Evolutionary conservation across 2,888 invertebrate genomes (phyloP).

Genomic region (Synergus japonicus): DNA sequence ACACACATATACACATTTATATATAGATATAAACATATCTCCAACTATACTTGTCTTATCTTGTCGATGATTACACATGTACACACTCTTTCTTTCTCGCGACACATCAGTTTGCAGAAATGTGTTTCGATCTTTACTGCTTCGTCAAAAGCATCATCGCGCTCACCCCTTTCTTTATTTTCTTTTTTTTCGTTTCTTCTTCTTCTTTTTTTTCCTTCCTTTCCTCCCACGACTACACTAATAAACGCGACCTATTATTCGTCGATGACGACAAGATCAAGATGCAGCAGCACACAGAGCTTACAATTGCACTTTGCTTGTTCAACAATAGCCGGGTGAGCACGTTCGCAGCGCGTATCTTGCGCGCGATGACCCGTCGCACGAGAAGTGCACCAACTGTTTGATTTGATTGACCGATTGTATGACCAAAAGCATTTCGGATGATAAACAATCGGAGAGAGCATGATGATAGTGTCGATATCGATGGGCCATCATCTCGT

Average conservation of each 20-base stretch:
- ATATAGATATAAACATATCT: neutral
- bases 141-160: neutral
- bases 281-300: neutral
- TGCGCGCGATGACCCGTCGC: conserved; percentile 5
- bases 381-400: conserved; percentile 7
- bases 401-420: conserved; percentile 5
- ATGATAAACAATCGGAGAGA: neutral
- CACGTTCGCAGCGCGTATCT: neutral
- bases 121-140: neutral
- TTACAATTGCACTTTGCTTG: neutral
- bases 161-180: neutral
- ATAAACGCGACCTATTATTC: too few relatives aligned
- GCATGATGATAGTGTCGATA: neutral
- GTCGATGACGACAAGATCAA: neutral
- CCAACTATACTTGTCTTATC: neutral
- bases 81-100: neutral
- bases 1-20: neutral
- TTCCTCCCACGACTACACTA: neutral
- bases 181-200: too few relatives aligned
- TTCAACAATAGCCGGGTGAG: neutral
- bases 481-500: neutral
- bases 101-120: neutral
- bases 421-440: neutral
- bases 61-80: conserved; percentile 2
- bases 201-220: too few relatives aligned